Evolutionary conservation across 1,140 invertebrate genomes (phyloP).

Genomic region (Polypedilum vanderplanki): DNA sequence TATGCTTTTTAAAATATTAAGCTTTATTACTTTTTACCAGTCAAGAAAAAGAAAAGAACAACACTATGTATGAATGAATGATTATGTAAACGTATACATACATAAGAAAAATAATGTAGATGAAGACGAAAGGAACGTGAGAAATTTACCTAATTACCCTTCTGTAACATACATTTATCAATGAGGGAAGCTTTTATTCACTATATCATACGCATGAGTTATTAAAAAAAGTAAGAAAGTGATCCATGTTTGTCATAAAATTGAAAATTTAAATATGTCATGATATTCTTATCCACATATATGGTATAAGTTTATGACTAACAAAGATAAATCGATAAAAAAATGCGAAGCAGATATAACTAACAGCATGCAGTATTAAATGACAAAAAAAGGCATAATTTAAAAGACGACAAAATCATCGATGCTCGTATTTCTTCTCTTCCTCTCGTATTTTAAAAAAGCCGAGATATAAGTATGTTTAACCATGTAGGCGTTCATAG

Average conservation of each 20-base stretch:
- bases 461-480: too few species aligned
- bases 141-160: neutral
- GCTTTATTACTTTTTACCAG: neutral
- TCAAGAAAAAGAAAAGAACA: too few species aligned
- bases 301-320: neutral
- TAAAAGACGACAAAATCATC: too few species aligned
- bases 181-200: neutral
- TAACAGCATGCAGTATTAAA: too few species aligned
- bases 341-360: neutral
- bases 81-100: neutral
- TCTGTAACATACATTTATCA: neutral
- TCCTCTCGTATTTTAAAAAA: too few species aligned
- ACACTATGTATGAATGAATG: neutral
- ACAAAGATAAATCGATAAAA: neutral
- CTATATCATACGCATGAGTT: too few species aligned
- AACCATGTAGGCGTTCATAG: too few species aligned
- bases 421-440: too few species aligned
- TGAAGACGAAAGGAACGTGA: neutral
- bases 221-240: too few species aligned
- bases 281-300: neutral
- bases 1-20: neutral
- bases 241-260: neutral
- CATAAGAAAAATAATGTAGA: neutral
- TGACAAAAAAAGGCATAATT: too few species aligned
- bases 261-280: neutral